These are phyloP conservation scores for Patagioenas fasciata DNA, from an alignment of 2,113 vertebrate genomes.

Conservation along the genomic window DNA sequence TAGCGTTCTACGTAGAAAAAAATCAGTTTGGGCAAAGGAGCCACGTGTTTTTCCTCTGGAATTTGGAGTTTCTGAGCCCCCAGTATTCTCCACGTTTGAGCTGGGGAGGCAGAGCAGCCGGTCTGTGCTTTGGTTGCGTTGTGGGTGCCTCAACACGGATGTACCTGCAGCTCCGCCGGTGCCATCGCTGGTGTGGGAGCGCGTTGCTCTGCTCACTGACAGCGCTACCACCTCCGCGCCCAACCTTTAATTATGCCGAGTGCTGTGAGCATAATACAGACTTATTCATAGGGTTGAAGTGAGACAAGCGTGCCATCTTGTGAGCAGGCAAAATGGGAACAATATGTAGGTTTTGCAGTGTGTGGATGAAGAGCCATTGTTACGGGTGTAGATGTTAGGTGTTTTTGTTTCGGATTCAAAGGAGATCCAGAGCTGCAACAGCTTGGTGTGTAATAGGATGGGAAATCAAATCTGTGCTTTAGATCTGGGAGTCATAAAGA, in stretches of 20 bases:
- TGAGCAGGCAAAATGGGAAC: constrained; percentile 39
- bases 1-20: not conserved
- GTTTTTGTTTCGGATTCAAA: not conserved
- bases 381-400: rapidly evolving
- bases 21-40: not conserved
- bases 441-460: not conserved
- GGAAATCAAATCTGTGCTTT: not conserved
- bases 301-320: constrained; percentile 62
- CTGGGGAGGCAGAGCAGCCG: rapidly evolving
- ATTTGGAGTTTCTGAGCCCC: not conserved
- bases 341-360: not conserved
- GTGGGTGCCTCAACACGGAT: rapidly evolving
- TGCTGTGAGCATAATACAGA: not conserved
- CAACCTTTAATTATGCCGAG: constrained; percentile 55
- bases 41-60: not conserved
- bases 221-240: not conserved
- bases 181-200: not conserved
- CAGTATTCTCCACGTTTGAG: rapidly evolving
- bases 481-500: not conserved
- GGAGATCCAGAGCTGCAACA: not conserved
- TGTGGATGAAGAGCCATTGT: rapidly evolving
- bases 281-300: not conserved
- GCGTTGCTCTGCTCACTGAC: not conserved
- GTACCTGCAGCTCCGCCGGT: rapidly evolving
- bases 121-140: rapidly evolving